A percentile compares a stretch with the other conserved stretches of the same genome.
phyloP scores from a whole-genome alignment of 2,888 invertebrate species.

The Coelopa pilipes region DNA sequence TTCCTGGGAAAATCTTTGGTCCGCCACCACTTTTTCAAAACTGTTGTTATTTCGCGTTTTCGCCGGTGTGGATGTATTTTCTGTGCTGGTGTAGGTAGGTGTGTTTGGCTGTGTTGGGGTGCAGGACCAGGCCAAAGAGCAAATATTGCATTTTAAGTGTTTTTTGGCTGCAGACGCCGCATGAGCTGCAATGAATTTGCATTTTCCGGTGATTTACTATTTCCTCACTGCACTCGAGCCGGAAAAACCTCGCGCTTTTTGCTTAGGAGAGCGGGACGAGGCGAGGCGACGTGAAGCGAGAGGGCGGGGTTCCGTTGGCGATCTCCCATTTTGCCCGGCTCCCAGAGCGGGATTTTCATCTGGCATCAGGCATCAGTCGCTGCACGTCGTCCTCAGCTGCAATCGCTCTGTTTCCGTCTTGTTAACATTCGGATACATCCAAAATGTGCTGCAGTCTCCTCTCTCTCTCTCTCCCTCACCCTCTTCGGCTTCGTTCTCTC shows the following conservation, averaged over 20 bases:
- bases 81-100: too few relatives aligned
- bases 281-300: too few relatives aligned
- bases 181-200: constrained; percentile 24
- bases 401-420: not conserved
- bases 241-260: not conserved
- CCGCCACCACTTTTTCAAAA: constrained; percentile 1
- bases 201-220: constrained; percentile 24
- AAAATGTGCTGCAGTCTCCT: too few relatives aligned
- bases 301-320: too few relatives aligned
- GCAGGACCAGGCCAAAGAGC: constrained; percentile 21
- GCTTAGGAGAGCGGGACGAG: not conserved
- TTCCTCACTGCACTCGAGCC: not conserved
- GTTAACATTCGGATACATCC: constrained; percentile 1
- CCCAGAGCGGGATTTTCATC: too few relatives aligned
- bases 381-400: not conserved
- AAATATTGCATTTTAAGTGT: constrained; percentile 32
- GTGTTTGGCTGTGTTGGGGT: too few relatives aligned
- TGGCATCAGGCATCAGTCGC: too few relatives aligned
- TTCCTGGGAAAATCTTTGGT: constrained; percentile 21
- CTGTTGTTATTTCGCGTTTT: too few relatives aligned
- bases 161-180: constrained; percentile 10
- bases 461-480: too few relatives aligned
- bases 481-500: too few relatives aligned
- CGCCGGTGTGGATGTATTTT: not conserved
- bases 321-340: too few relatives aligned